phyloP scores from a whole-genome alignment of 2,113 vertebrate genomes.

The Orthonyx spaldingii region DNA sequence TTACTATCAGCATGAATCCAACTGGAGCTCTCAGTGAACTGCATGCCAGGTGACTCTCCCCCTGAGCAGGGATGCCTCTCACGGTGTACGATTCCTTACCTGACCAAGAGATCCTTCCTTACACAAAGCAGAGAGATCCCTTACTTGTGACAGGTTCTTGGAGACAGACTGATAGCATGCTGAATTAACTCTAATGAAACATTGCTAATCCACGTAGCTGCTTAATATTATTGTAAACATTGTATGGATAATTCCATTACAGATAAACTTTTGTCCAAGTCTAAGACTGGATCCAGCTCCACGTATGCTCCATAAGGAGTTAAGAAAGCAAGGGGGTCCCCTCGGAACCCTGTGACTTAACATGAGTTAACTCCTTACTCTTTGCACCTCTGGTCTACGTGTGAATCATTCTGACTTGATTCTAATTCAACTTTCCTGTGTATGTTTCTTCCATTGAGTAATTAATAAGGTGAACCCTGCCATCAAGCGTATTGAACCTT shows the following conservation, averaged over 20 bases:
- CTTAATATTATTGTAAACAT: neutral
- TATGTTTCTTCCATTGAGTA: neutral
- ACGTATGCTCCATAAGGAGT: neutral
- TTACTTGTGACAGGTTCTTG: neutral
- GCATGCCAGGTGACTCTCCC: neutral
- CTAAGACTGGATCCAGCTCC: neutral
- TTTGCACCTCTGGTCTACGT: accelerated
- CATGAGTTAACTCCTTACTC: neutral
- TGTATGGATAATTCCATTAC: neutral
- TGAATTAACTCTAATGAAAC: neutral
- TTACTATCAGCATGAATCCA: neutral
- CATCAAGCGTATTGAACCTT: neutral
- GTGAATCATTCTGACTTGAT: neutral
- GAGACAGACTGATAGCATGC: neutral
- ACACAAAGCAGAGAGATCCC: neutral
- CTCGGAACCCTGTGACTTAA: neutral
- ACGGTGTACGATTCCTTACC: neutral
- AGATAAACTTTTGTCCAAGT: neutral
- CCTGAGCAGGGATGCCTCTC: neutral
- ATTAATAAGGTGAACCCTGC: neutral
- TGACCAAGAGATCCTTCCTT: neutral
- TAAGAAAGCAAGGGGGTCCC: neutral
- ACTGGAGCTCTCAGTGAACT: neutral
- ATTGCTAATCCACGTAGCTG: neutral
- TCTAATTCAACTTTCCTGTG: neutral